Conservation (phyloP, 2,888 invertebrate species). For the Disparrhopalites patrizii region DNA sequence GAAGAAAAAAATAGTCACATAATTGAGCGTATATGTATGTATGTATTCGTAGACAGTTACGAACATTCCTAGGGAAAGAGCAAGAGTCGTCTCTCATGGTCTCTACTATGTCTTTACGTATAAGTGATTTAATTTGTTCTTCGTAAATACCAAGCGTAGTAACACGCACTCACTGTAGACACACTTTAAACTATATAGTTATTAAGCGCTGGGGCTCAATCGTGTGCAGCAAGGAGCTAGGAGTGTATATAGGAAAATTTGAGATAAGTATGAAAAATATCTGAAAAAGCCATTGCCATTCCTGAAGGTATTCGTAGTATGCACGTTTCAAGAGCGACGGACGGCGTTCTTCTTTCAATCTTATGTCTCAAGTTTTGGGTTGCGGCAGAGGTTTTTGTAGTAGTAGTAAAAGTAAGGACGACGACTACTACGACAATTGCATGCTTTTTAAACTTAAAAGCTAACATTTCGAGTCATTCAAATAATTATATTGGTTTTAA, state of each 20-base stretch:
- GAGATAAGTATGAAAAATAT: too few species aligned
- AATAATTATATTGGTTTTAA: conserved; percentile 24
- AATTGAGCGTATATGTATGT: conserved; percentile 26
- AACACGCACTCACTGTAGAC: not conserved
- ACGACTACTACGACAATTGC: conserved; percentile 1
- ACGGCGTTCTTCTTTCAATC: too few species aligned
- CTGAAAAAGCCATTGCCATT: too few species aligned
- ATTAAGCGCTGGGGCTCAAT: too few species aligned
- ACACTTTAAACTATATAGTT: too few species aligned
- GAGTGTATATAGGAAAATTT: not conserved
- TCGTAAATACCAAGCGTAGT: too few species aligned
- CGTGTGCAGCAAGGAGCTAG: too few species aligned
- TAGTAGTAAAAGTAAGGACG: not conserved
- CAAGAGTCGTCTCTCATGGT: conserved; percentile 1
- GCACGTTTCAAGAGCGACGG: too few species aligned
- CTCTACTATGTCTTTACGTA: too few species aligned
- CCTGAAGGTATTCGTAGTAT: too few species aligned
- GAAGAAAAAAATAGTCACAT: conserved; percentile 26
- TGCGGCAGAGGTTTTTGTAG: too few species aligned
- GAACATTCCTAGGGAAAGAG: conserved; percentile 16
- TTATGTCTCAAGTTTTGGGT: too few species aligned
- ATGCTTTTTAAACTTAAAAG: conserved; percentile 8
- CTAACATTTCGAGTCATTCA: conserved; percentile 7
- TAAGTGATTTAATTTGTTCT: conserved; percentile 26
- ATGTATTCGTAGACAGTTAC: conserved; percentile 21